Percentiles rank a stretch among this genome's conserved stretches.
Conservation (phyloP, 2,888 invertebrate species). For the Pollenia amentaria region DNA sequence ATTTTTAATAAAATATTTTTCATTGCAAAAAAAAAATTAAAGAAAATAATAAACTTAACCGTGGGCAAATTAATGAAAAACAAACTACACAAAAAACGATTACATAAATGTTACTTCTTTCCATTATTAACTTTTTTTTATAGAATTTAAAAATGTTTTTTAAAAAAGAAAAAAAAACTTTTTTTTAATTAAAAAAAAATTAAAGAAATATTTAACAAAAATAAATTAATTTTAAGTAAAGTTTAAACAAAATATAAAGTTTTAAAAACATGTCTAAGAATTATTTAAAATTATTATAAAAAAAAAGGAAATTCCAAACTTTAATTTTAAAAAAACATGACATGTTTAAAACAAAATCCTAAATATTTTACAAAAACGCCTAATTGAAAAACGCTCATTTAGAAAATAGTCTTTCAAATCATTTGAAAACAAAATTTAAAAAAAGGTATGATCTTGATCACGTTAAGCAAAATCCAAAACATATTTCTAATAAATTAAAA, state of each 20-base stretch:
- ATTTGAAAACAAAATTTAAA: too few relatives aligned
- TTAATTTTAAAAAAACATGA: neutral
- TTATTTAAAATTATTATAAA: slow-evolving; percentile 1
- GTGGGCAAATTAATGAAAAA: slow-evolving; percentile 57
- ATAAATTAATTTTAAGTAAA: slow-evolving; percentile 24
- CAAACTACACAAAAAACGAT: slow-evolving; percentile 35
- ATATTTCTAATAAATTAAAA: neutral
- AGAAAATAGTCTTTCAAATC: too few relatives aligned
- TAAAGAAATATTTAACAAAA: slow-evolving; percentile 25
- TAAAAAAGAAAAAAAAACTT: slow-evolving; percentile 12
- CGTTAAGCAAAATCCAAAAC: neutral
- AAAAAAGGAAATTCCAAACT: slow-evolving; percentile 54
- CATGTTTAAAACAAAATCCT: neutral
- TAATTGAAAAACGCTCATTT: neutral
- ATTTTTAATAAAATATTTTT: slow-evolving; percentile 19
- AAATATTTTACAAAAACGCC: neutral
- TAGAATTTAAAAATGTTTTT: slow-evolving; percentile 63
- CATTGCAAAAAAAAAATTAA: slow-evolving; percentile 10
- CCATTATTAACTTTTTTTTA: slow-evolving; percentile 59
- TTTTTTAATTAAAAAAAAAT: slow-evolving; percentile 30
- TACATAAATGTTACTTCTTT: slow-evolving; percentile 60
- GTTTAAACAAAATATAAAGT: slow-evolving; percentile 8
- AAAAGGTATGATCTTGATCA: too few relatives aligned
- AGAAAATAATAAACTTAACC: slow-evolving; percentile 63
- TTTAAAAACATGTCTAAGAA: neutral